Percentiles rank a stretch among this genome's conserved stretches.
Conservation (phyloP, 2,888 invertebrate genomes). For the Desoria tigrina region DNA sequence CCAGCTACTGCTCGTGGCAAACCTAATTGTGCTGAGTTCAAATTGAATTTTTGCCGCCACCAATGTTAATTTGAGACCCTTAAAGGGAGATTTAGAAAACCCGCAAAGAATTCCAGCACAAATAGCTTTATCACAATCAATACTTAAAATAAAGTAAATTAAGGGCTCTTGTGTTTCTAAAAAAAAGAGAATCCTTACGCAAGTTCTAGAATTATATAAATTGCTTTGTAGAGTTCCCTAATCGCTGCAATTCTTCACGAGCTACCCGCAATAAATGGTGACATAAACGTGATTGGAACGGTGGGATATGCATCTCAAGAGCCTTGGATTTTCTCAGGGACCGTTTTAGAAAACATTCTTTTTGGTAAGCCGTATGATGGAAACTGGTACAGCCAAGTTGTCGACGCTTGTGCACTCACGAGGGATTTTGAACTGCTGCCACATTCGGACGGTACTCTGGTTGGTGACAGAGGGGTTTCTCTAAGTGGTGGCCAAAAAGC, state of each 20-base stretch:
- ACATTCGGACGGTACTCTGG: constrained; percentile 77
- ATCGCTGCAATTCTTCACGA: constrained; percentile 59
- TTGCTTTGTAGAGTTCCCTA: constrained; percentile 48
- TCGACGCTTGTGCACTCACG: constrained; percentile 69
- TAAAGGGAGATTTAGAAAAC: too few relatives aligned
- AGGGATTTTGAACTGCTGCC: constrained; percentile 74
- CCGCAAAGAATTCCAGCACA: too few relatives aligned
- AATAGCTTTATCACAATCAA: too few relatives aligned
- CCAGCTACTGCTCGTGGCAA: too few relatives aligned
- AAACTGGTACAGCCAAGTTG: constrained; percentile 68
- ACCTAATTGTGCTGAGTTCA: too few relatives aligned
- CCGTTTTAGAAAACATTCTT: constrained; percentile 49
- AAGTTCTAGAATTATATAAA: too few relatives aligned
- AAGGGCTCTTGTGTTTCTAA: too few relatives aligned
- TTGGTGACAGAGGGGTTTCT: constrained; percentile 83
- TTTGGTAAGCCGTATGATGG: constrained; percentile 55
- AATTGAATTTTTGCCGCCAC: too few relatives aligned
- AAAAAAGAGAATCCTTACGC: too few relatives aligned
- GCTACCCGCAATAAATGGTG: constrained; percentile 57
- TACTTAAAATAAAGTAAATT: too few relatives aligned
- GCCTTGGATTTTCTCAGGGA: constrained; percentile 50
- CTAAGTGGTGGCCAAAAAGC: too few relatives aligned
- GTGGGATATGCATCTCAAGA: constrained; percentile 57
- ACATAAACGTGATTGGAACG: constrained; percentile 57
- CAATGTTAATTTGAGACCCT: too few relatives aligned